A percentile compares a stretch with the other conserved stretches of the same genome.
phyloP scores from a whole-genome alignment of 2,797 vertebrate species.

The Martes flavigula region DNA sequence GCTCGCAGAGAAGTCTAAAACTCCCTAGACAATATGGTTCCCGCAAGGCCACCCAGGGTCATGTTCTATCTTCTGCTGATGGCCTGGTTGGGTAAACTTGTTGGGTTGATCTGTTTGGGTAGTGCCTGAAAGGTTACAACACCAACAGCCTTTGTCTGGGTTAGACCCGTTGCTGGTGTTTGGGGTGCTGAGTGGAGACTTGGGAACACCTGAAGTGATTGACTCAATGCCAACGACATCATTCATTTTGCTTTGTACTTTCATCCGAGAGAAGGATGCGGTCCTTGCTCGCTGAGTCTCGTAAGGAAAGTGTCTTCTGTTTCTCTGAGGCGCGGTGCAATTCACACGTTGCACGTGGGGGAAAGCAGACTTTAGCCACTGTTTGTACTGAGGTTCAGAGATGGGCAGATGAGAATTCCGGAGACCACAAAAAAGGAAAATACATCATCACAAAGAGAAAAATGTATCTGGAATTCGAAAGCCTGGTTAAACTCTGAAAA shows the following conservation, averaged over 20 bases:
- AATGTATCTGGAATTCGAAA: neutral
- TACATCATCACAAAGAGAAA: neutral
- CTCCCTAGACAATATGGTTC: neutral
- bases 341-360: too few species aligned
- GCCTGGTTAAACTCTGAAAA: neutral
- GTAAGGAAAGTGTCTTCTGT: neutral
- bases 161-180: neutral
- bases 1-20: neutral
- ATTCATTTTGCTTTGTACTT: constrained; percentile 12
- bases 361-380: neutral
- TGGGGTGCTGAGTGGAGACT: neutral
- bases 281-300: neutral
- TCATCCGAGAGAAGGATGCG: neutral
- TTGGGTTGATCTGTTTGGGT: neutral
- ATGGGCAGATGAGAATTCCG: neutral
- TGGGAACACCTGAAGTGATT: neutral
- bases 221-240: neutral
- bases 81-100: neutral
- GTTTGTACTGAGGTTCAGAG: neutral
- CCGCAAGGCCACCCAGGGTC: neutral
- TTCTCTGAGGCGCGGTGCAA: neutral
- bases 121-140: neutral
- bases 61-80: neutral
- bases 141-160: neutral
- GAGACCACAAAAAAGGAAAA: neutral